Conservation (phyloP, 2,888 invertebrate genomes). For the Griposia aprilina region DNA sequence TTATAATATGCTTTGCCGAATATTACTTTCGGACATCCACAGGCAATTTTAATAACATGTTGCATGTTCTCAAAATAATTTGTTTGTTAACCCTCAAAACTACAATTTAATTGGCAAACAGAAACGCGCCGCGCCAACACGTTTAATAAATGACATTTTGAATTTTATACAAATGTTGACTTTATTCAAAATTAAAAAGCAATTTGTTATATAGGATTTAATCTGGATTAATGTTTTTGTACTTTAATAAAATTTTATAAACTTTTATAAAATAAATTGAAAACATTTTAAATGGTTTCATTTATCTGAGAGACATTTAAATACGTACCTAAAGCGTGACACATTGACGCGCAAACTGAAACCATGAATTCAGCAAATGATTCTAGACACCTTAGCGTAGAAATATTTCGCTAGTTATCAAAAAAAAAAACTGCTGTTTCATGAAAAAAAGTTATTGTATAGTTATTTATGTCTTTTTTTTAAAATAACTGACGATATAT, state of each 20-base stretch:
- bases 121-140: constrained; percentile 20
- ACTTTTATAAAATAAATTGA: neutral
- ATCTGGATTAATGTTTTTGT: constrained; percentile 1
- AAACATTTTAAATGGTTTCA: neutral
- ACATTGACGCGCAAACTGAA: too few relatives aligned
- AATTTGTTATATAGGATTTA: constrained; percentile 29
- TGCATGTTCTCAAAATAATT: constrained; percentile 24
- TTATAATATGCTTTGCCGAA: neutral
- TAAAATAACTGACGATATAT: too few relatives aligned
- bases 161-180: constrained; percentile 30
- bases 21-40: neutral
- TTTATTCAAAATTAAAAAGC: constrained; percentile 34
- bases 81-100: constrained; percentile 31
- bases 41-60: constrained; percentile 10
- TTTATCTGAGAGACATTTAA: neutral
- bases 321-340: too few relatives aligned
- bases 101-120: constrained; percentile 51
- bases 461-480: too few relatives aligned
- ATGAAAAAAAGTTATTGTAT: too few relatives aligned
- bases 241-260: neutral
- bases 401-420: too few relatives aligned
- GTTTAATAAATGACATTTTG: constrained; percentile 36
- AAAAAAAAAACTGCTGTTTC: too few relatives aligned
- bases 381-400: too few relatives aligned
- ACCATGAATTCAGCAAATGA: too few relatives aligned